Evolutionary conservation across 2,113 vertebrate genomes (phyloP).

Genomic region (Aplodontia rufa): DNA sequence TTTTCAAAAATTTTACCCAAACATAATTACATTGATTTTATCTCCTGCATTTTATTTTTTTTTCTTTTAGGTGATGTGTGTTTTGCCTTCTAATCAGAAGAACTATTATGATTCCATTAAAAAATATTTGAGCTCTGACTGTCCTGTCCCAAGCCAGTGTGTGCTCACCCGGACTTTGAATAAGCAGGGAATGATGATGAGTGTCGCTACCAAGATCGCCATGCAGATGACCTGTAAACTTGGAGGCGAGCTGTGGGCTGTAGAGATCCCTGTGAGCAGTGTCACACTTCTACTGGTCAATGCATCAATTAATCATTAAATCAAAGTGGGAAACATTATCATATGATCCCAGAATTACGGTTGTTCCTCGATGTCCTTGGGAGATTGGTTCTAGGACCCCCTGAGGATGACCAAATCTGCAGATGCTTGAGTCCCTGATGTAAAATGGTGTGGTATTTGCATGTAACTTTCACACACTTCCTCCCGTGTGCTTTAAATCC

Average conservation of each 20-base stretch:
- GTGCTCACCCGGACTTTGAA: constrained; percentile 76
- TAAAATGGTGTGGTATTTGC: background rate
- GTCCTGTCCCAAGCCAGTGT: constrained; percentile 81
- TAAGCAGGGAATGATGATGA: constrained; percentile 77
- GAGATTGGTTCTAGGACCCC: background rate
- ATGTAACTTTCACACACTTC: background rate
- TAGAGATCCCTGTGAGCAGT: constrained; percentile 83
- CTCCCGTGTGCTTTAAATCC: background rate
- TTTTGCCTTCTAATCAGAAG: constrained; percentile 77
- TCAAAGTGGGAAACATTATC: background rate
- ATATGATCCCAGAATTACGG: background rate
- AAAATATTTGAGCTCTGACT: constrained; percentile 76
- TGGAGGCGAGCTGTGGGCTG: constrained; percentile 82
- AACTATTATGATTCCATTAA: constrained; percentile 81
- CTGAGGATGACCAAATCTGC: background rate
- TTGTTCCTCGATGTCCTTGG: background rate
- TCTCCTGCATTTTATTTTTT: background rate
- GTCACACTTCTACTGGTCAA: background rate
- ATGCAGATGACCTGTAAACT: constrained; percentile 82
- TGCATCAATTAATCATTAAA: background rate
- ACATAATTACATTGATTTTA: background rate
- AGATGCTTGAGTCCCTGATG: background rate
- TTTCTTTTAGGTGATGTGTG: constrained; percentile 80
- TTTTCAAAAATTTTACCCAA: background rate
- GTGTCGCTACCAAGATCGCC: constrained; percentile 76